phyloP scores from a whole-genome alignment of 2,888 invertebrate species.

The Drosophila peninsularis region DNA sequence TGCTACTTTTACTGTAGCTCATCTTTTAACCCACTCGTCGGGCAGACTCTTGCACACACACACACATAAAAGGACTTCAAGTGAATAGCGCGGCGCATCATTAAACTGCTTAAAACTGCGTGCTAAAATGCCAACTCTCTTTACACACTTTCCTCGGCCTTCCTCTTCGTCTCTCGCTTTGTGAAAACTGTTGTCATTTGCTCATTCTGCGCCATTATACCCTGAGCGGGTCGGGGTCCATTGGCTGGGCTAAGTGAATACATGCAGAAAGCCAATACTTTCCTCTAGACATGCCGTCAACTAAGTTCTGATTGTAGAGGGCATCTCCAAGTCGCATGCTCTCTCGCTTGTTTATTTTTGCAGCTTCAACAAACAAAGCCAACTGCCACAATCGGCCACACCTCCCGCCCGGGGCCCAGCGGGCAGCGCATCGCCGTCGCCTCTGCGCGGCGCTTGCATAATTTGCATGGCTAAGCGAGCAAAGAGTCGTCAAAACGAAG shows the following conservation, averaged over 20 bases:
- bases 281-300: no score
- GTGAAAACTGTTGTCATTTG: slow-evolving; percentile 53
- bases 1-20: background rate
- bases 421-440: background rate
- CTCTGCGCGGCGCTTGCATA: slow-evolving; percentile 51
- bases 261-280: no score
- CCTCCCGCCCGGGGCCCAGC: background rate
- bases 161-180: background rate
- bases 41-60: background rate
- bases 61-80: slow-evolving; percentile 16
- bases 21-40: background rate
- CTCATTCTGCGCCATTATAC: slow-evolving; percentile 58
- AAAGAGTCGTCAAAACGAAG: slow-evolving; percentile 61
- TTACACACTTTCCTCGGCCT: background rate
- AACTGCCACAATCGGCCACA: slow-evolving; percentile 44
- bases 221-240: background rate
- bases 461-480: slow-evolving; percentile 74
- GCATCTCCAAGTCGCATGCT: background rate
- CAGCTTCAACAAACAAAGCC: slow-evolving; percentile 76
- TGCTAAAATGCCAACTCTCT: slow-evolving; percentile 40
- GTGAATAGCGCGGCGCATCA: slow-evolving; percentile 51
- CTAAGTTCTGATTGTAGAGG: no score
- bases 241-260: no score
- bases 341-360: slow-evolving; percentile 57
- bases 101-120: slow-evolving; percentile 61